Evolutionary conservation across 2,113 vertebrate genomes (phyloP), one percentile per base, ranked within the genome.

Genomic region (Antechinus stuartii): DNA sequence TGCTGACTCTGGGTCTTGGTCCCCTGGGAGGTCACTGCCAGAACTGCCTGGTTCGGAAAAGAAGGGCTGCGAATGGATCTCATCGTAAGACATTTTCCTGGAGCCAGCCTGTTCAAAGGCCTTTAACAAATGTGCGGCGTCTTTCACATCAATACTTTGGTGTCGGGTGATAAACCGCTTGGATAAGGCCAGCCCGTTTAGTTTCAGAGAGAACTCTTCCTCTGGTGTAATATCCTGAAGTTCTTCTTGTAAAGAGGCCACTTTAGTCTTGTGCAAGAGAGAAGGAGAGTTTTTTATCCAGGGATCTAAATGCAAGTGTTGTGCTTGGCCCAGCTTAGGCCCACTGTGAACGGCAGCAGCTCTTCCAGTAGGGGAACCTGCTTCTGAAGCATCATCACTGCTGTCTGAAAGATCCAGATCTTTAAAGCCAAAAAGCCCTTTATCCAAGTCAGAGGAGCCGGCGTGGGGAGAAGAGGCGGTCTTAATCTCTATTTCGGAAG

Each of bases 101-200:
- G 98, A 98, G 54, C 93, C 68, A 49, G 94, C 97, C 93, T 98
- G 98, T 53, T 99, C 98, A 89, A 98, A 97, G 90, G 98, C 98
- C 97, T 98, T 99, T 91, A 98, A 96, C n/a, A 99, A 98, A 55
- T 98, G 98, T 10, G 97, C 97, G 0, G 98, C 76, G 90, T 99
- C 99, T 97, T 99, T 99, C 26, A 99, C 97, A 49, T 99, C 99
- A 14, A 99, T 99, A 68, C 99, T 99, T 92, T 99, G 98, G 76
- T 99, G 99, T 27, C 98, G 98, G 25, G 98, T 99, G 96, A 99
- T 97, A 55, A 98, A 96, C 3, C 97, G 94, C 96, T 98, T 98
- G 54, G 98, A 96, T 12, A 98, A 93, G 3, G 96, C 96, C 76
- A 98, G 97, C 24, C 94, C 96, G 53, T 96, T 98, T 90, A 98